These are phyloP conservation scores for Saimiri boliviensis DNA, from an alignment of 2,113 vertebrate genomes.

Conservation along the genomic window DNA sequence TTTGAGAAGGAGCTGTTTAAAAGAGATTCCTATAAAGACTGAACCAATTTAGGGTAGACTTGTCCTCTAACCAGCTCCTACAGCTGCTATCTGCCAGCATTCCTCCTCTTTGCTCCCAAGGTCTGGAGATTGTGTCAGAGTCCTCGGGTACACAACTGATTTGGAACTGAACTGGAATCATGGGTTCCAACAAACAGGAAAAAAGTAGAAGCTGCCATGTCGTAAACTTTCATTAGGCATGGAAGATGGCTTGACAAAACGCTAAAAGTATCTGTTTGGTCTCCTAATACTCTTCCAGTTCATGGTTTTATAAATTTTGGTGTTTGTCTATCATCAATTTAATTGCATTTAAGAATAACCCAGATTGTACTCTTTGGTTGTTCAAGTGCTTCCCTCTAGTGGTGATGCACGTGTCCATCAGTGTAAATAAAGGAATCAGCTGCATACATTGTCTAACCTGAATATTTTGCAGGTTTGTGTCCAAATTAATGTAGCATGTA, in stretches of 20 bases:
- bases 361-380: not conserved
- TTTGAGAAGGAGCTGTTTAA: not conserved
- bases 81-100: not conserved
- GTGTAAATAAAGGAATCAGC: not conserved
- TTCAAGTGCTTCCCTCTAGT: conserved; percentile 45
- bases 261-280: not conserved
- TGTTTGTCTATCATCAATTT: not conserved
- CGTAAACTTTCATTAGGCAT: not conserved
- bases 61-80: no score
- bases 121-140: not conserved
- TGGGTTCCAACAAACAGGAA: not conserved
- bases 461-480: not conserved
- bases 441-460: fast-evolving
- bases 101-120: no score
- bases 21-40: not conserved
- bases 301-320: not conserved
- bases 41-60: not conserved
- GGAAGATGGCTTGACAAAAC: not conserved
- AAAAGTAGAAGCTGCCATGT: not conserved
- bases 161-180: no score
- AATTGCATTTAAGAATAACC: not conserved
- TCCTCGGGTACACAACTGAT: not conserved
- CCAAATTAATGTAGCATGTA: not conserved
- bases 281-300: not conserved
- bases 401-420: fast-evolving